A percentile compares a stretch with the other conserved stretches of the same genome.
Evolutionary conservation across 2,797 vertebrate species (phyloP).

Genomic region (Hybognathus amarus): DNA sequence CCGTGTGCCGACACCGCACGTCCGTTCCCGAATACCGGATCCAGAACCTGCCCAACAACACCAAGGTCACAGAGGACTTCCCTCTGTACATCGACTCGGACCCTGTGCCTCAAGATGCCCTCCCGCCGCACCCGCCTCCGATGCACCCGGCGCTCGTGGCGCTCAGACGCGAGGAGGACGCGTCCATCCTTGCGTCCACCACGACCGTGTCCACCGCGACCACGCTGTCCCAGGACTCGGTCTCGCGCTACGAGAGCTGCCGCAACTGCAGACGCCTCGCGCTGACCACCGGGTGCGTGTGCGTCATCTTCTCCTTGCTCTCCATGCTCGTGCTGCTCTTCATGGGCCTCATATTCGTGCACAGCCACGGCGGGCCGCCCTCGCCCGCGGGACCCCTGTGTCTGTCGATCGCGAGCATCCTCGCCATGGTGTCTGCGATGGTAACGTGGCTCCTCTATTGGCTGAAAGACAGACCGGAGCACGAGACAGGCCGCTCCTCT

Average conservation of each 20-base stretch:
- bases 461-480: slow-evolving; percentile 91
- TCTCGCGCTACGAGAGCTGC: slow-evolving; percentile 84
- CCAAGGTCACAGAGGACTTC: slow-evolving; percentile 90
- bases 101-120: slow-evolving; percentile 87
- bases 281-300: slow-evolving; percentile 91
- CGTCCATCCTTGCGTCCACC: slow-evolving; percentile 74
- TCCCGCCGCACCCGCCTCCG: slow-evolving; percentile 82
- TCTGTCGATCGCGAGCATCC: slow-evolving; percentile 90
- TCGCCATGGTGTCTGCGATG: slow-evolving; percentile 92
- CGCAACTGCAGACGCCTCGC: slow-evolving; percentile 90
- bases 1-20: slow-evolving; percentile 91
- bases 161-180: slow-evolving; percentile 75
- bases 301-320: slow-evolving; percentile 92
- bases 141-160: slow-evolving; percentile 77
- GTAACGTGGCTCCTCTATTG: slow-evolving; percentile 94
- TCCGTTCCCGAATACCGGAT: slow-evolving; percentile 89
- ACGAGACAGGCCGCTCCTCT: slow-evolving; percentile 74
- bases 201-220: slow-evolving; percentile 80
- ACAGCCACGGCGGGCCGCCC: slow-evolving; percentile 86
- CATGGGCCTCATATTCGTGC: slow-evolving; percentile 94
- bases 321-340: slow-evolving; percentile 94
- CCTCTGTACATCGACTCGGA: slow-evolving; percentile 87
- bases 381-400: slow-evolving; percentile 92
- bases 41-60: slow-evolving; percentile 90
- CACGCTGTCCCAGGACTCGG: slow-evolving; percentile 82